Percentiles rank a stretch among this genome's conserved stretches.
phyloP scores from a whole-genome alignment of 2,888 invertebrate species.

The Papilio gigon region DNA sequence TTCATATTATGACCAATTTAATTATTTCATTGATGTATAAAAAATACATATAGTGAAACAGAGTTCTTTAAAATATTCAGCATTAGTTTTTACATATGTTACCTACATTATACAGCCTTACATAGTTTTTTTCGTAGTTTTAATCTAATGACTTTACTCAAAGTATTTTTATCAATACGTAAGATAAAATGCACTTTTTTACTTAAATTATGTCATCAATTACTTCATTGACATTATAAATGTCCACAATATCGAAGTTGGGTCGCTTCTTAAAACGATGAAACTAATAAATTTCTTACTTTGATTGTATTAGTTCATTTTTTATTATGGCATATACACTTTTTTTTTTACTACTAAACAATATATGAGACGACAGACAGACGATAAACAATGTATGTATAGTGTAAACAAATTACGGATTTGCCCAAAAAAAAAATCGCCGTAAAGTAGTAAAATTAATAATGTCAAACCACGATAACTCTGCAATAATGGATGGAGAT shows the following conservation, averaged over 20 bases:
- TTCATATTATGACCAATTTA: background rate
- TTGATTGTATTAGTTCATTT: too few relatives aligned
- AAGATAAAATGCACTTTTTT: background rate
- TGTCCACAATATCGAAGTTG: background rate
- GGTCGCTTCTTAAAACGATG: too few relatives aligned
- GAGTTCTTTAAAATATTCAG: too few relatives aligned
- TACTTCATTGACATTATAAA: background rate
- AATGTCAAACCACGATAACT: background rate
- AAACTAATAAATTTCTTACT: too few relatives aligned
- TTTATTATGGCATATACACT: too few relatives aligned
- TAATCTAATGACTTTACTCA: background rate
- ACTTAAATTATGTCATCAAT: too few relatives aligned
- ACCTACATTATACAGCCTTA: background rate
- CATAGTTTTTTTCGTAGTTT: background rate
- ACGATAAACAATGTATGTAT: conserved; percentile 7
- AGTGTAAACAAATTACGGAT: background rate
- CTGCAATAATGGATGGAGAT: background rate
- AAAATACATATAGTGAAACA: too few relatives aligned
- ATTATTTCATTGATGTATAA: too few relatives aligned
- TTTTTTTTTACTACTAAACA: too few relatives aligned
- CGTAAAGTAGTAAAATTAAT: background rate
- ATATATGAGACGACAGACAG: background rate
- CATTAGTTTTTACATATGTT: background rate
- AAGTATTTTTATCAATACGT: background rate
- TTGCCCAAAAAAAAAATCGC: background rate